These are phyloP conservation scores for Lepus europaeus DNA, from an alignment of 2,113 vertebrate species.

Conservation along the genomic window DNA sequence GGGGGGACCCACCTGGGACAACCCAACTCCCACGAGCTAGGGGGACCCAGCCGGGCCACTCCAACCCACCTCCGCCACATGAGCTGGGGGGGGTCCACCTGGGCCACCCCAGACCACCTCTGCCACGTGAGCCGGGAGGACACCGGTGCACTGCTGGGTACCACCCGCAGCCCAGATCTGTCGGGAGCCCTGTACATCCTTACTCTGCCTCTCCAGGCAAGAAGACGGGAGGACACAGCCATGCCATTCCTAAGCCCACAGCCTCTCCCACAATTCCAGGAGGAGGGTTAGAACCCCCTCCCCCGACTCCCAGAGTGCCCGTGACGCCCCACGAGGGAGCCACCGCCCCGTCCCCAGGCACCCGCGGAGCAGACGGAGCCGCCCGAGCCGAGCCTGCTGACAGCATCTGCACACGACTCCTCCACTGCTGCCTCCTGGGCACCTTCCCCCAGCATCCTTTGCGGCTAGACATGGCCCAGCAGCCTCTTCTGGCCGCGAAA, in stretches of 20 bases:
- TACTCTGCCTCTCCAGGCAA: not conserved
- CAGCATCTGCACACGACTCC: not conserved
- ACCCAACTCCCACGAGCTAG: too few species aligned
- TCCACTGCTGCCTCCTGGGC: not conserved
- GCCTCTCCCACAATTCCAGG: not conserved
- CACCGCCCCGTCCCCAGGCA: too few species aligned
- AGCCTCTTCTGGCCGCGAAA: not conserved
- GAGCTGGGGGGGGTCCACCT: not conserved
- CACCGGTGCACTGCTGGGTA: accelerated
- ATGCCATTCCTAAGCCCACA: not conserved
- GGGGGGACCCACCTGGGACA: too few species aligned
- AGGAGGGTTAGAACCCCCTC: not conserved
- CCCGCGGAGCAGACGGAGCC: too few species aligned
- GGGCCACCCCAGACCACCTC: not conserved
- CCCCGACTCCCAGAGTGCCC: not conserved
- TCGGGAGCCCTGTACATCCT: accelerated
- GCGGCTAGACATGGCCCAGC: not conserved
- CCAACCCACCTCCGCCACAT: too few species aligned
- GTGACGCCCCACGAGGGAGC: not conserved
- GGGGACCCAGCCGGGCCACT: too few species aligned
- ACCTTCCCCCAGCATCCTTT: not conserved
- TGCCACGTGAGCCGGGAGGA: not conserved
- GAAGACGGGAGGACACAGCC: not conserved
- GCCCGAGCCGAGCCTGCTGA: not conserved
- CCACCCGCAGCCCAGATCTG: not conserved